phyloP scores from a whole-genome alignment of 1,140 invertebrate species.

The Gerris buenoi region DNA sequence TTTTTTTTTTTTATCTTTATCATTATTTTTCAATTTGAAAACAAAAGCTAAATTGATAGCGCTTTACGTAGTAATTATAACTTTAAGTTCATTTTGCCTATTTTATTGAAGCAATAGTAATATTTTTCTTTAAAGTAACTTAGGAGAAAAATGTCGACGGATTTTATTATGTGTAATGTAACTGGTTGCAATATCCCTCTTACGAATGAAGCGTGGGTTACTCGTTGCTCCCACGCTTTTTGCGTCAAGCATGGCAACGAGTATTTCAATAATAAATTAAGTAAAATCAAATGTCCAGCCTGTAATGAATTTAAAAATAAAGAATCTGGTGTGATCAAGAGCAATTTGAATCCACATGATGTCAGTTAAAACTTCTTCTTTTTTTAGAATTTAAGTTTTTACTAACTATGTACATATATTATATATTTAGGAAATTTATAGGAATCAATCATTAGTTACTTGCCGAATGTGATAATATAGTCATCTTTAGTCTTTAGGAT shows the following conservation, averaged over 20 bases:
- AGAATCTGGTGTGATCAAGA: constrained; percentile 11
- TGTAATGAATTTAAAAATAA: constrained; percentile 10
- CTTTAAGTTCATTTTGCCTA: too few species aligned
- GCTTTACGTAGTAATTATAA: too few species aligned
- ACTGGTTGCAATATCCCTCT: constrained; percentile 8
- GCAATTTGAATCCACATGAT: constrained; percentile 12
- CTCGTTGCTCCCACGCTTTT: constrained; percentile 14
- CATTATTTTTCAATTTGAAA: too few species aligned
- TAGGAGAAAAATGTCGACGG: constrained; percentile 7
- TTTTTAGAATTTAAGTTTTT: too few species aligned
- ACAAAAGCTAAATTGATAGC: too few species aligned
- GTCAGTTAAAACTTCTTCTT: constrained; percentile 7
- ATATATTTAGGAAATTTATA: too few species aligned
- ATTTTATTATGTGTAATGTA: constrained; percentile 13
- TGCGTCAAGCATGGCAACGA: constrained; percentile 11
- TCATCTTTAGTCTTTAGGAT: too few species aligned
- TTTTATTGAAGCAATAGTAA: background rate
- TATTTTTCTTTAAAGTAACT: background rate
- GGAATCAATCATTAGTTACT: too few species aligned
- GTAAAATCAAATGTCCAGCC: constrained; percentile 12
- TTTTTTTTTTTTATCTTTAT: too few species aligned
- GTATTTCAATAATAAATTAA: constrained; percentile 1
- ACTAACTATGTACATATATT: too few species aligned
- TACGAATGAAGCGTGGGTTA: constrained; percentile 13
- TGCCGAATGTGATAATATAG: too few species aligned